Evolutionary conservation across 1,140 invertebrate genomes (phyloP), one percentile per base, ranked within the genome.

Genomic region (Andricus grossulariae): DNA sequence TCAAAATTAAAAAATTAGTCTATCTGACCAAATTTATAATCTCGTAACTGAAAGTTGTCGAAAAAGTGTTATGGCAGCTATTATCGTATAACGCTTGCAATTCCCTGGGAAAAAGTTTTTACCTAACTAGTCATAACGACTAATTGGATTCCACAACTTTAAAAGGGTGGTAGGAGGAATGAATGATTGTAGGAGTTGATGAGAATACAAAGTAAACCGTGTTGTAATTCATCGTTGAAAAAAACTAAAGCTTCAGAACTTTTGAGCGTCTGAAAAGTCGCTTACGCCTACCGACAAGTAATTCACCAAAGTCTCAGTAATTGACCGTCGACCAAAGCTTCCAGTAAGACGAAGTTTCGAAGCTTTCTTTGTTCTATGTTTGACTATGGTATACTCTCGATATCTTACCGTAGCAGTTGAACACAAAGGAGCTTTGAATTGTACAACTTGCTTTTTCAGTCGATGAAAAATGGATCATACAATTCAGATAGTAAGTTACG

Each of bases 281-380:
- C 25, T 60, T 60, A 60, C 57, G 19, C 57, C 13, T 60, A 32
- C 25, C 19, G 13, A 60, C 15, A 15, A 60, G 21, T 60, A 60
- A 60, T 60, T 32, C 50, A 55, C 15, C 45, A 25, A 73, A 76
- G 51, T 66, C 55, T 50, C 18, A 52, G 78, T 79, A 79, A 79
- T 79, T 79, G 74, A 76, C 75, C 72, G 52, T 52, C 52, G 55
- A 52, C 76, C 71, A 75, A 74, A 76, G 52, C 76, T 80, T 71
- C 60, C 70, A 72, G 73, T 72, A 73, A 51, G 50, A 57, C 66
- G 74, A 74, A 80, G 60, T 80, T 79, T 79, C 51, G 15, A 71
- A 66, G 74, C 78, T 71, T 49, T 73, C 54, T 8, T 12, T 75
- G 71, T 78, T 73, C 73, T 74, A 49, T 70, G 49, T 77, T 77